Base-by-base conservation (phyloP, 2,113 vertebrate species). In the Chlorodrepanis virens region DNA sequence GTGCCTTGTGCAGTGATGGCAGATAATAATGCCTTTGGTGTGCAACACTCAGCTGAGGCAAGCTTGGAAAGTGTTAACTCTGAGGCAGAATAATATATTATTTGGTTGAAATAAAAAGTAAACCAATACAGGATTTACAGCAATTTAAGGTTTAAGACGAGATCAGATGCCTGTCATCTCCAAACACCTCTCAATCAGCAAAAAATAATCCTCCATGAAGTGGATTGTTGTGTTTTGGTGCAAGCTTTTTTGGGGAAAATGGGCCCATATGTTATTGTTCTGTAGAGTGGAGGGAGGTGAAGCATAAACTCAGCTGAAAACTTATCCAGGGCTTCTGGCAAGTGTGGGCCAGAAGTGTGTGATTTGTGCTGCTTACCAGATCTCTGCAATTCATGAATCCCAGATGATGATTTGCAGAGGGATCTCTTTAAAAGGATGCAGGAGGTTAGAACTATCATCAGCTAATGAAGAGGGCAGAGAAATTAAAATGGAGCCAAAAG, bases 301-400 rank as follows among this genome's bases (percentile, higher is more conserved):
- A 85, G 90, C 35, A 92, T 94, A 96, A 97, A 93, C 79, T 97
- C 96, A 95, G 79, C 75, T 61, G 61, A 81, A 90, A 94, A 95
- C 15, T n/a, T 76, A 88, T 56, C 64, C 93, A 91, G 83, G 54
- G 56, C 78, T 87, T 90, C 74, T 96, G 96, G 95, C 69, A 97
- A 95, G 64, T 11, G 45, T 1, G 1, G 75, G 69, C 37, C 80
- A 72, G 42, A 47, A 92, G 88, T 0, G 15, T 81, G 93, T 83
- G 83, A 72, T 90, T 87, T 94, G 87, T 93, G 76, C 78, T 87
- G 82, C 91, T 93, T 74, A 96, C 80, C 59, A 95, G 20, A 72
- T 40, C 89, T 76, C 83, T 69, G 35, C 44, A 3, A 27, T 94
- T 95, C 92, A 90, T 60, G 93, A 90, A 82, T 79, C 93, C 68